phyloP scores from a whole-genome alignment of 2,888 invertebrate genomes.

The Nomada hirtipes region DNA sequence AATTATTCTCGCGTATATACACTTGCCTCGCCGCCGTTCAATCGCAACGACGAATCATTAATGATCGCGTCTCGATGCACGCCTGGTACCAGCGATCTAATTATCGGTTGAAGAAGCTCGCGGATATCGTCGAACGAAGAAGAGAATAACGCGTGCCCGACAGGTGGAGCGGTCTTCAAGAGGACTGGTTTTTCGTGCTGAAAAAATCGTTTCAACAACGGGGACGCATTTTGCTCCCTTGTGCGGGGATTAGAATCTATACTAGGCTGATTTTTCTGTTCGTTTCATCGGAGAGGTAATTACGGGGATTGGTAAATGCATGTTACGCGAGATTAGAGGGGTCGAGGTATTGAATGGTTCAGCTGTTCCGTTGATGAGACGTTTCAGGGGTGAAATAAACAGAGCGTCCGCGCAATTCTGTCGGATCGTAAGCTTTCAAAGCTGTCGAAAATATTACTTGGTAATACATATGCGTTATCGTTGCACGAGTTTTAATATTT shows the following conservation, averaged over 20 bases:
- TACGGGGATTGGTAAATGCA: no score
- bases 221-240: no score
- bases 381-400: neutral
- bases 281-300: neutral
- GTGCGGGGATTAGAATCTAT: no score
- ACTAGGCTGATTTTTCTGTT: neutral
- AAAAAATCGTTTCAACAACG: neutral
- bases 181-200: slow-evolving; percentile 2
- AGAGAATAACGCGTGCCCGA: slow-evolving; percentile 19
- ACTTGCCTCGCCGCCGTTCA: slow-evolving; percentile 50
- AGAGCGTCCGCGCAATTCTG: no score
- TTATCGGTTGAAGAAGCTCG: slow-evolving; percentile 67
- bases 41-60: slow-evolving; percentile 72
- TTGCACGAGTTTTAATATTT: no score
- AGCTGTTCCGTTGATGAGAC: neutral
- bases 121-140: slow-evolving; percentile 3
- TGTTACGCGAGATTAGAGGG: no score
- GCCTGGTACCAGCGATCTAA: slow-evolving; percentile 72
- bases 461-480: no score
- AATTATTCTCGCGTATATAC: slow-evolving; percentile 63
- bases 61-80: slow-evolving; percentile 56
- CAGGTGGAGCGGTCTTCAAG: slow-evolving; percentile 27
- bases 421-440: no score
- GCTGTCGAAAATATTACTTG: no score
- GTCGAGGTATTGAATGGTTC: neutral